Base-by-base conservation (phyloP, 1,140 invertebrate species). In the Cheumatopsyche charites region DNA sequence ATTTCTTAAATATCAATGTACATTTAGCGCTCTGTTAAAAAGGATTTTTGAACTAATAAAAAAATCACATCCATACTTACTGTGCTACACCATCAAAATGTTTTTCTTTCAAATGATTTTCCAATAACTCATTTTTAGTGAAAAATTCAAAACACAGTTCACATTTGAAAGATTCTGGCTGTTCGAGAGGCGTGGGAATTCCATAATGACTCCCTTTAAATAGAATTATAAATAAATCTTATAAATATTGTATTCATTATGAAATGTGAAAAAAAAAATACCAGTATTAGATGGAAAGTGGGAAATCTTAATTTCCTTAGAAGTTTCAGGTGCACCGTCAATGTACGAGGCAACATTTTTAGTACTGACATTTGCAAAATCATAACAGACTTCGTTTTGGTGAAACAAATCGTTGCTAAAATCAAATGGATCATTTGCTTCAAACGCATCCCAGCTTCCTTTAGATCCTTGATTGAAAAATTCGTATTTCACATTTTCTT, bases 31-130 rank as follows among this genome's bases (percentile, higher is more conserved):
- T 2, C 23, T 25, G 5, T 21, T 13, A 25, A 47, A 47, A 6
- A 6, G 13, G 15, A 12, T 47, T 7, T 58, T 7, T 25, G 25
- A 25, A 36, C 29, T 36, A 9, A 3, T 9, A 58, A 26, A 52
- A 15, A 15, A 49, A 49, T 4, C 17, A 62, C 12, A 36, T 36
- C 9, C 9, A 36, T 36, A 9, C 3, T 15, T 67, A 72, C 71
- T 63, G 43, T 45, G 43, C 23, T 25, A 21, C 52, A 25, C 17
- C 12, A 61, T 55, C 25, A 23, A 26, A 67, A 62, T 72, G 71
- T 62, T 29, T 72, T 29, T 72, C 65, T 62, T 67, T 68, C 12
- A 72, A 42, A 26, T 72, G 71, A 13, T 72, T 62, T 15, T 49
- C 26, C 29, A 72, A 29, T 11, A 43, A 21, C 29, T n/a, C 23